phyloP scores from a whole-genome alignment of 2,113 vertebrate species.

The Loxodonta africana region DNA sequence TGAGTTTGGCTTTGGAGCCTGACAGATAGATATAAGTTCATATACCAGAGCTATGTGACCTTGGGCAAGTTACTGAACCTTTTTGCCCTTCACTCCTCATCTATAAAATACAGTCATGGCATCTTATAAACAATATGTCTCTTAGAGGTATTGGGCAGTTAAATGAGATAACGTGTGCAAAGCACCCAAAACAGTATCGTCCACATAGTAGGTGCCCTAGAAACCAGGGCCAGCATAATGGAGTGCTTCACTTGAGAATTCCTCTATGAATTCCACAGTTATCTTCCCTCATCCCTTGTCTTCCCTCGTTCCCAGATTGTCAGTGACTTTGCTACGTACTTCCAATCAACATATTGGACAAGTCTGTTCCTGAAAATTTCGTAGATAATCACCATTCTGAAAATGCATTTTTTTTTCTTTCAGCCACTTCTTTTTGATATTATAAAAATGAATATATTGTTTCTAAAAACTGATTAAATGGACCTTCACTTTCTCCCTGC shows the following conservation, averaged over 20 bases:
- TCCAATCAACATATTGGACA: background rate
- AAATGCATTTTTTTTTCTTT: background rate
- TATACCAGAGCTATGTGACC: conserved; percentile 12
- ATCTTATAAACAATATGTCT: background rate
- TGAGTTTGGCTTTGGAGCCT: background rate
- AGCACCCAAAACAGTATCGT: background rate
- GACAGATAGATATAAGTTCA: background rate
- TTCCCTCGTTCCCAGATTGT: background rate
- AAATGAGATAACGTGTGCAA: background rate
- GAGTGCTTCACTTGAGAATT: background rate
- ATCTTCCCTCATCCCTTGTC: background rate
- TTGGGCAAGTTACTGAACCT: background rate
- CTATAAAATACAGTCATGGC: conserved; percentile 6
- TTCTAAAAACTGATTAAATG: conserved; percentile 1
- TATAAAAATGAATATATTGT: background rate
- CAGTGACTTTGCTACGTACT: background rate
- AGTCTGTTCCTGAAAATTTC: conserved; percentile 45
- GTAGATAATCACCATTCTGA: background rate
- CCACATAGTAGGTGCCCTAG: background rate
- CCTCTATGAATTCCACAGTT: background rate
- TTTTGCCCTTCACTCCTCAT: background rate
- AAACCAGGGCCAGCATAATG: background rate
- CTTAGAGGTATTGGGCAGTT: background rate
- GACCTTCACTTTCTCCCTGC: background rate
- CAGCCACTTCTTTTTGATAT: conserved; percentile 15